Percentiles rank a stretch among this genome's conserved stretches.
Evolutionary conservation across 2,888 invertebrate genomes (phyloP).

Genomic region (Agriotes lineatus): DNA sequence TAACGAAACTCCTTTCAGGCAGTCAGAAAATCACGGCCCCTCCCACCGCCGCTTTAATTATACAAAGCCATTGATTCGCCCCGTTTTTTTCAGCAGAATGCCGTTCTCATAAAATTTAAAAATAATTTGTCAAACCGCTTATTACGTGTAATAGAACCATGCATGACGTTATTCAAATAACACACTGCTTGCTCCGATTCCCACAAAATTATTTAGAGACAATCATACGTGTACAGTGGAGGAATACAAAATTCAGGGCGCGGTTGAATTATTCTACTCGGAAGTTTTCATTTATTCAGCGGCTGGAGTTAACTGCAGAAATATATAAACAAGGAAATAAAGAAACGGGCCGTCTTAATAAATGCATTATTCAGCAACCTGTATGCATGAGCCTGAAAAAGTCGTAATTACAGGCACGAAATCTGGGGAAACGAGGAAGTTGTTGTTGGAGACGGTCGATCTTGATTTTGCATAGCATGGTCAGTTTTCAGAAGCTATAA

Average conservation of each 20-base stretch:
- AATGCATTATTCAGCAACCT: no score
- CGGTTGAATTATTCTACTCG: background rate
- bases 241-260: background rate
- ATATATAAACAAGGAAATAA: no score
- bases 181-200: conserved; percentile 44
- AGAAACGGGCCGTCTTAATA: no score
- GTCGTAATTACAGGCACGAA: no score
- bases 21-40: background rate
- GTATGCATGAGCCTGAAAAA: no score
- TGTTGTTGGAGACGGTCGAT: no score
- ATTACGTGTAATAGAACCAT: conserved; percentile 39
- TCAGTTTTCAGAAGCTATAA: no score
- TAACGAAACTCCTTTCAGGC: background rate
- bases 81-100: conserved; percentile 19
- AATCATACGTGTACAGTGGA: conserved; percentile 9
- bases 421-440: no score
- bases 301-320: no score
- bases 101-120: conserved; percentile 31
- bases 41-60: conserved; percentile 16
- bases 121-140: conserved; percentile 36
- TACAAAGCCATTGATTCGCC: conserved; percentile 27
- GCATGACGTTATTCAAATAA: conserved; percentile 46
- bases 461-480: no score
- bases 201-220: conserved; percentile 43
- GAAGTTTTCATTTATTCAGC: background rate